Percentiles rank a stretch among this genome's conserved stretches.
Conservation (phyloP, 2,113 vertebrate species). For the Gymnogyps californianus region DNA sequence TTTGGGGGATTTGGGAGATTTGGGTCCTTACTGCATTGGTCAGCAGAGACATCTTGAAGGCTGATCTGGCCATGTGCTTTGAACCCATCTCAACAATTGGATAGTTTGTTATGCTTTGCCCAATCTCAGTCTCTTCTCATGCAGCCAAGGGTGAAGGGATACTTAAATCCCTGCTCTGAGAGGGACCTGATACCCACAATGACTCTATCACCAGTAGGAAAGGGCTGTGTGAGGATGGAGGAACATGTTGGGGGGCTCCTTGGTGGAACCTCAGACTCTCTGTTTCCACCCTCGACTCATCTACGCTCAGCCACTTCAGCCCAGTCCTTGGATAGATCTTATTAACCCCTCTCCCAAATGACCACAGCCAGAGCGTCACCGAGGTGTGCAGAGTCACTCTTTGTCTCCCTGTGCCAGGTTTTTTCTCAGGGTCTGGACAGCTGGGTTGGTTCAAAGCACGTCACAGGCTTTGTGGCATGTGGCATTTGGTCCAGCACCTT, state of each 20-base stretch:
- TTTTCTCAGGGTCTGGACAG: background rate
- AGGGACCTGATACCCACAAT: background rate
- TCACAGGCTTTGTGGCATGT: background rate
- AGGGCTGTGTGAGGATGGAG: background rate
- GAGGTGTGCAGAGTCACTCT: background rate
- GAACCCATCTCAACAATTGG: background rate
- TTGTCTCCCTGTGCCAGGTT: background rate
- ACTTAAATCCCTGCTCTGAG: background rate
- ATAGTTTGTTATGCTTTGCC: background rate
- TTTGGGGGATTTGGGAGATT: background rate
- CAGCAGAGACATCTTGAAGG: background rate
- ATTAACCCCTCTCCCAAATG: background rate
- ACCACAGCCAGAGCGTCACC: background rate
- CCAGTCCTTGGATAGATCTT: background rate
- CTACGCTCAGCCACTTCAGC: background rate
- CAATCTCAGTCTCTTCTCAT: background rate
- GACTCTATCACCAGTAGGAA: background rate
- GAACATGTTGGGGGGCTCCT: background rate
- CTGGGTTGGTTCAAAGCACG: background rate
- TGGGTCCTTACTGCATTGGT: background rate
- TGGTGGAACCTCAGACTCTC: background rate
- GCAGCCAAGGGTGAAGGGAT: background rate
- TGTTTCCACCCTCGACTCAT: background rate
- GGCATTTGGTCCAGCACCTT: background rate
- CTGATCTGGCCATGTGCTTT: background rate